Evolutionary conservation across 2,113 vertebrate genomes (phyloP).

Genomic region (Colaptes auratus): DNA sequence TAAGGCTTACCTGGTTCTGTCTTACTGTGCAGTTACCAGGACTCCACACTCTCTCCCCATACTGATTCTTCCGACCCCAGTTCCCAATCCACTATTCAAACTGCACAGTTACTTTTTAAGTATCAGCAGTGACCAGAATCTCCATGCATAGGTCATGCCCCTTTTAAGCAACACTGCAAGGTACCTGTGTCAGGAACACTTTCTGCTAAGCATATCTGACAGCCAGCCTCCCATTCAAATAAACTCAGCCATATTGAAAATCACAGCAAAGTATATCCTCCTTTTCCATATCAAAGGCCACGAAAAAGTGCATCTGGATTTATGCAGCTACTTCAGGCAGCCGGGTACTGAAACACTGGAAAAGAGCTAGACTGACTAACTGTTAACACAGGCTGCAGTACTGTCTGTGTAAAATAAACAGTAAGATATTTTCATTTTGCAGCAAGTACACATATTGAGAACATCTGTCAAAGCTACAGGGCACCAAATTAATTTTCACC

Average conservation of each 20-base stretch:
- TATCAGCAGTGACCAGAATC: neutral
- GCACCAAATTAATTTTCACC: slow-evolving; percentile 17
- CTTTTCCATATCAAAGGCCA: neutral
- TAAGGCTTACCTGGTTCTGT: neutral
- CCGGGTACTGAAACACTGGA: neutral
- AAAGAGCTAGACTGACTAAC: neutral
- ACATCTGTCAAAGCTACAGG: slow-evolving; percentile 28
- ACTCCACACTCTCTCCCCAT: neutral
- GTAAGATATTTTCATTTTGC: neutral
- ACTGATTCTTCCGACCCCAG: neutral
- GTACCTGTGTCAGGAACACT: neutral
- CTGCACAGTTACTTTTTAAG: neutral
- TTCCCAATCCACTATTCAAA: neutral
- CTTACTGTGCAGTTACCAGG: neutral
- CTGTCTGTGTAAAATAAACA: neutral
- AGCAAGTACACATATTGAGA: neutral
- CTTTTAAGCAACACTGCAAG: neutral
- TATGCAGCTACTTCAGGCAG: neutral
- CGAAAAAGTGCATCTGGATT: neutral
- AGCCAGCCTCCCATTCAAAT: neutral
- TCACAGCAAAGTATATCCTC: neutral
- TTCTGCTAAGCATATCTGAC: neutral
- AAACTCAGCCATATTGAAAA: neutral
- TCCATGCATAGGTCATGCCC: accelerated
- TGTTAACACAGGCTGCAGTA: neutral